Evolutionary conservation across 2,113 vertebrate species (phyloP), one percentile per base, ranked within the genome.

Genomic region (Pseudonaja textilis): DNA sequence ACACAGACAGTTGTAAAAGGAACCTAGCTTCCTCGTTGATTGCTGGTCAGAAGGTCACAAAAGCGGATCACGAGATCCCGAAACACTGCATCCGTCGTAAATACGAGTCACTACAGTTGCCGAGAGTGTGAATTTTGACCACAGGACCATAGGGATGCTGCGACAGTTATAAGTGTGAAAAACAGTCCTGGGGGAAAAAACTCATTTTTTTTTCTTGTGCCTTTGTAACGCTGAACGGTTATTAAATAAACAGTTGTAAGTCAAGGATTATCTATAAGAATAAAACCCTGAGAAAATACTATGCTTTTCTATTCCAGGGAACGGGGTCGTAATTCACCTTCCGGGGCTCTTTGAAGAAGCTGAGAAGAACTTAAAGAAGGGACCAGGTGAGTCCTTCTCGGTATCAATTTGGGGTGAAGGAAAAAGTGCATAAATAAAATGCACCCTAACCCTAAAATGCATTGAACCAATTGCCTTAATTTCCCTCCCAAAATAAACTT

Each of bases 261-360:
- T 69, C 4, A 69, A 69, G 64, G 64, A 14, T 4, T 6, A n/a
- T 5, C 59, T 29, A 57, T 64, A n/a, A 16, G 29, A 29, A n/a
- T 5, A 29, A 69, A n/a, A 16, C 1, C 29, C 0, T 1, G 64
- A 69, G 64, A 69, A 69, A 69, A 69, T n/a, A 69, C 29, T 3
- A 39, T 22, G 16, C 1, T 42, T 2, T 26, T 89, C 7, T 0
- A 92, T 52, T 1, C 34, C 95, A 98, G 98, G 98, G 1, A 98
- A 98, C 1, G 98, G 98, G 12, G 98, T 98, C 59, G 98, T 98
- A 95, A 98, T 98, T 42, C 98, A 98, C 93, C 94, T 98, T 0
- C 98, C 98, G 0, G 98, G 98, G 9, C 97, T 98, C 85, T 98
- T 98, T 96, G 98, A 98, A 0, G 98, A 98, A 94, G 98, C 98